These are phyloP conservation scores for Gobio gobio DNA, from an alignment of 2,113 vertebrate genomes.

Conservation along the genomic window DNA sequence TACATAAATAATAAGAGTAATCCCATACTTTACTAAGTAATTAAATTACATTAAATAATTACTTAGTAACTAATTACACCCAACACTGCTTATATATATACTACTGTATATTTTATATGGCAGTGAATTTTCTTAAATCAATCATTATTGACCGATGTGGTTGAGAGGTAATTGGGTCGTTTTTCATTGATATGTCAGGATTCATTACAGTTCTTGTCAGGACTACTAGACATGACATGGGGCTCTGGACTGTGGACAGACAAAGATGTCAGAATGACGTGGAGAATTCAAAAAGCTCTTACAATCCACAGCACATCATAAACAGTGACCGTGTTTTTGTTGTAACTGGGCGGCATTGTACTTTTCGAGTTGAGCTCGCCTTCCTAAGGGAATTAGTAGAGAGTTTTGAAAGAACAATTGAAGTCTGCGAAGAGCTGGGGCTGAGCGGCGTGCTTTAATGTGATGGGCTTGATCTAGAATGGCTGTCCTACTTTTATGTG, in stretches of 20 bases:
- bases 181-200: neutral
- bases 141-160: neutral
- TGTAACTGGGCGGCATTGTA: neutral
- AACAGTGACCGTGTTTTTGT: constrained; percentile 24
- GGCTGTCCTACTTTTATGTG: constrained; percentile 35
- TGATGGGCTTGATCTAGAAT: constrained; percentile 27
- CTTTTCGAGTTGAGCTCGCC: constrained; percentile 11
- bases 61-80: too few species aligned
- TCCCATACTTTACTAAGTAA: too few species aligned
- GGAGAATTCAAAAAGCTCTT: neutral
- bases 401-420: neutral
- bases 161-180: neutral
- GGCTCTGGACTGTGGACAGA: neutral
- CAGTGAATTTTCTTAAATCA: neutral
- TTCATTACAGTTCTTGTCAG: neutral
- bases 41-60: too few species aligned
- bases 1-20: too few species aligned
- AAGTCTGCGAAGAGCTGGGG: neutral
- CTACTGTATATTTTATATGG: neutral
- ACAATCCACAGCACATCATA: neutral
- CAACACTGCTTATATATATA: too few species aligned
- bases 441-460: neutral
- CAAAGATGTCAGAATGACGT: neutral
- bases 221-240: neutral
- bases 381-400: neutral